phyloP scores from a whole-genome alignment of 2,888 invertebrate genomes.

The Cryptocephalus primarius region DNA sequence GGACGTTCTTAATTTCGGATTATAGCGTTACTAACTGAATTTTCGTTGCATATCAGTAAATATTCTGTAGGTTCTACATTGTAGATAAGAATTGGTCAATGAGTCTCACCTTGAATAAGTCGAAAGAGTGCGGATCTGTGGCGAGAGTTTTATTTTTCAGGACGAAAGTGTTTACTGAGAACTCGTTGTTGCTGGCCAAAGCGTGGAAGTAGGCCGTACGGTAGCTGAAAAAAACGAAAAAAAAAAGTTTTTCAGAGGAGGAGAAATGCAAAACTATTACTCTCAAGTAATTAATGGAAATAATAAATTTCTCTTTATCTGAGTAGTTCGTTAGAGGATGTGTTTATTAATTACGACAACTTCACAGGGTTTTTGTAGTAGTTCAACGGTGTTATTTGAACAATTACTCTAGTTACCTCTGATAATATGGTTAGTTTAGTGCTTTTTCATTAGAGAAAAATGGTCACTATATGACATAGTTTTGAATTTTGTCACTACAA shows the following conservation, averaged over 20 bases:
- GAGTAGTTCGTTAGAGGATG: too few relatives aligned
- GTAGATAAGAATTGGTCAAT: too few relatives aligned
- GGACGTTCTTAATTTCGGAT: constrained; percentile 1
- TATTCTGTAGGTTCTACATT: too few relatives aligned
- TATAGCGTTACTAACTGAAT: constrained; percentile 3
- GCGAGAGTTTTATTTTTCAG: constrained; percentile 62
- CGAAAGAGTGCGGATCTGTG: constrained; percentile 54
- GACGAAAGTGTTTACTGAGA: constrained; percentile 62
- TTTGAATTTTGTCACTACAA: not conserved
- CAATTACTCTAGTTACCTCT: too few relatives aligned
- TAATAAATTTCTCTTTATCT: too few relatives aligned
- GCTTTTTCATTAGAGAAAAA: too few relatives aligned
- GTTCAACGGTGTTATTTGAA: too few relatives aligned
- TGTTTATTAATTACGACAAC: too few relatives aligned
- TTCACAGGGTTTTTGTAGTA: too few relatives aligned
- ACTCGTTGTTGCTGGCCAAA: constrained; percentile 69
- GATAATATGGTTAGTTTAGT: too few relatives aligned
- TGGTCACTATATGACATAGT: not conserved
- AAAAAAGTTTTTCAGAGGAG: not conserved
- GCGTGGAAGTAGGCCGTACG: constrained; percentile 75
- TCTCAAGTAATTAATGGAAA: too few relatives aligned
- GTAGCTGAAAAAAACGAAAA: constrained; percentile 35
- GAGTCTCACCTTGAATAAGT: constrained; percentile 52
- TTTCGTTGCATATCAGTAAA: not conserved
- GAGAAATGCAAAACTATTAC: too few relatives aligned